Base-by-base conservation (phyloP, 92 coral and sea anemone genomes). In the Bergia puertoricense region DNA sequence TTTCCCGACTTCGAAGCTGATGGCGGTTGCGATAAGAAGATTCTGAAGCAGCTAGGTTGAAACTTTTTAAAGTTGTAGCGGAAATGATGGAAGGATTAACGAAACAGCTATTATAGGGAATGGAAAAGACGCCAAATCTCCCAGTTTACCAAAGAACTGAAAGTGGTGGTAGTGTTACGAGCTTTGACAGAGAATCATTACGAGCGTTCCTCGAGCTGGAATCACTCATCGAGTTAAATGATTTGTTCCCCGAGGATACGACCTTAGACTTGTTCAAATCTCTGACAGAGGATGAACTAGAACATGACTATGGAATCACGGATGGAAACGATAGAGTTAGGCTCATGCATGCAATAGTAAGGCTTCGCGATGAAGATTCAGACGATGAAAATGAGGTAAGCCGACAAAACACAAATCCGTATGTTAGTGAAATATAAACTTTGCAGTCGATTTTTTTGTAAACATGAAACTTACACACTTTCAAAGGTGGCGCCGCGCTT, bases 201-300 rank as follows among this genome's bases (percentile, higher is more conserved):
- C 93, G 98, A 74, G 85, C 94, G 68, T 93, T 88, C 89, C 88
- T 97, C 50, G 93, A 95, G 86, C 91, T 88, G 57, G 98, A 92
- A 88, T 94, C 96, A 5, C 93, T 95, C 16, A 91, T 87, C 48
- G 93, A 97, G 66, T 86, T 95, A 85, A 94, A 88, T 87, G 88
- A 92, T 41, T 85, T 93, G 44, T 97, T 97, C 81, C 98, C 99
- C 37, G 90, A 91, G 15, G 88, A 90, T 72, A 89, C 94, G 43
- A 85, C 98, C 16, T 91, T 97, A 59, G 92, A 90, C 72, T 92
- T 91, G 88, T 95, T 95, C 81, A 90, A 91, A 87, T 86, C 94
- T 14, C 79, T 97, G 20, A 94, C 98, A 45, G 99, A 97, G 74
- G 99, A 97, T 87, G 99, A 97, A 77, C 88, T 97, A 36, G 98